Base-by-base conservation (phyloP, 2,113 vertebrate species). In the Brienomyrus longianalis region DNA sequence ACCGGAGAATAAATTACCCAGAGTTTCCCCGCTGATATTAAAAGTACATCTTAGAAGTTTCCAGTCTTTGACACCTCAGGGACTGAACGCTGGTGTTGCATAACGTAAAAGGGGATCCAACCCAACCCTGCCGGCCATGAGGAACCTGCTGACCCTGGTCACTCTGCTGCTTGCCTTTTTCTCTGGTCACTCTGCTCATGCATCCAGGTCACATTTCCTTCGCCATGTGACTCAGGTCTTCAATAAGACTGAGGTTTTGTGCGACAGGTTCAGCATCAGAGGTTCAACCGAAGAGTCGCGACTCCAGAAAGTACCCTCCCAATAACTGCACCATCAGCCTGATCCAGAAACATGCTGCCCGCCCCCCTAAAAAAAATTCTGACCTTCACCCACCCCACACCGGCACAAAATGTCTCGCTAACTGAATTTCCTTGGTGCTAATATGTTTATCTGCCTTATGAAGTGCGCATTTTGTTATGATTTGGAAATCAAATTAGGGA, bases 401-500 rank as follows among this genome's bases (percentile, higher is more conserved):
- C 19, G 10, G 19, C 17, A 54, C 9, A 11, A n/a, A 80, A 56
- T 62, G 9, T 52, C 35, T 47, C 11, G 3, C 66, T 90, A 87
- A 90, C 35, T 70, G 27, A 51, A 23, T 87, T 87, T 88, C 19
- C 88, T 17, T 31, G 27, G 27, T 83, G 89, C 48, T 83, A 62
- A 90, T 83, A 45, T 47, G 50, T 83, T 56, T 88, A 50, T 45
- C 48, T 19, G 9, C 35, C 85, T 87, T 47, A 88, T 90, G 66
- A 88, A 88, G 51, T 83, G 86, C 19, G 17, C 85, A 80, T 80
- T 88, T 80, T 43, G 66, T 80, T 70, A 77, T 87, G 66, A 59
- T 88, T 90, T 59, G 52, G 27, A 80, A 83, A 87, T 27, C 50
- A 80, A 88, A 90, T 90, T 87, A 90, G 47, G 70, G 86, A 43